phyloP scores from a whole-genome alignment of 2,888 invertebrate genomes.

The Napeogenes sylphis region DNA sequence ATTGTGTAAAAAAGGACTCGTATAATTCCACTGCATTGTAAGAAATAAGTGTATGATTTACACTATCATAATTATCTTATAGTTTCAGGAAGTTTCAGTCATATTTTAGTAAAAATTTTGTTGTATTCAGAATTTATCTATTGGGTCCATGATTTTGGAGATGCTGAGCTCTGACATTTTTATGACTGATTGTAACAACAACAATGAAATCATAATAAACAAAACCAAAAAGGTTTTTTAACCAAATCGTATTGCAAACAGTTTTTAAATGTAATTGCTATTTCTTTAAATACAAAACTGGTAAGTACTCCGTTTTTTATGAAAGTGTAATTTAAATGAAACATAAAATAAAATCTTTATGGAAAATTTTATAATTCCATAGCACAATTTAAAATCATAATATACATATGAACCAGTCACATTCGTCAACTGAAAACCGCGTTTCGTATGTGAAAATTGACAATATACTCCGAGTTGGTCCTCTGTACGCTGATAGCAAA shows the following conservation, averaged over 20 bases:
- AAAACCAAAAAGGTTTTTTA: neutral
- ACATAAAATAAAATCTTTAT: neutral
- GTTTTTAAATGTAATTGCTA: too few species aligned
- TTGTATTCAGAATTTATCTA: neutral
- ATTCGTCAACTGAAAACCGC: constrained; percentile 61
- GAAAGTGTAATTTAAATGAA: too few species aligned
- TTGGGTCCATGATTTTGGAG: neutral
- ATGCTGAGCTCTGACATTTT: neutral
- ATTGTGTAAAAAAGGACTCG: constrained; percentile 2
- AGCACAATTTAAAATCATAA: neutral
- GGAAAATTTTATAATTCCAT: neutral
- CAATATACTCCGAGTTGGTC: constrained; percentile 94
- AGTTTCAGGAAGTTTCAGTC: constrained; percentile 1
- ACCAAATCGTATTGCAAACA: neutral
- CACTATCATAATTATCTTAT: constrained; percentile 3
- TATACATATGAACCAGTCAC: constrained; percentile 12
- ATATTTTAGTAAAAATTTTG: neutral
- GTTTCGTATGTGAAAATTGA: constrained; percentile 94
- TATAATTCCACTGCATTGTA: constrained; percentile 49
- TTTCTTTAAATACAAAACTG: too few species aligned
- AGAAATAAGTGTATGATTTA: constrained; percentile 9
- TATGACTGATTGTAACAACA: neutral
- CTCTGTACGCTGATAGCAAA: constrained; percentile 97
- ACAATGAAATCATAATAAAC: neutral
- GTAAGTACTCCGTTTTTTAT: too few species aligned